Percentiles rank a stretch among this genome's conserved stretches.
phyloP scores from a whole-genome alignment of 2,113 vertebrate genomes.

The Apistogramma diplotaenia region DNA sequence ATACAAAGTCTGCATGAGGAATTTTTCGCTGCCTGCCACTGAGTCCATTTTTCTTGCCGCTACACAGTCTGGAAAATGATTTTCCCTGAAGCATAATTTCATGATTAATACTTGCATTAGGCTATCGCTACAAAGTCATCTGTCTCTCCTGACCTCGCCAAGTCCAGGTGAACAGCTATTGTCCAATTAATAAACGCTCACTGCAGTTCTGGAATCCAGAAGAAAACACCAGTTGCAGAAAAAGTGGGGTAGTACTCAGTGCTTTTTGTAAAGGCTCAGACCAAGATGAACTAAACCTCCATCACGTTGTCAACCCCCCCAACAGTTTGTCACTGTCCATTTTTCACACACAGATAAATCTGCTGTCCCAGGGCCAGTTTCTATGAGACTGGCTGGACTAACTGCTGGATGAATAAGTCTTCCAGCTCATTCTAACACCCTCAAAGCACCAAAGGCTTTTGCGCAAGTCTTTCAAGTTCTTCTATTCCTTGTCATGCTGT shows the following conservation, averaged over 20 bases:
- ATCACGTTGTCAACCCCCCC: not conserved
- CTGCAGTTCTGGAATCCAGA: not conserved
- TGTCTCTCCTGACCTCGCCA: not conserved
- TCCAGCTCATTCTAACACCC: not conserved
- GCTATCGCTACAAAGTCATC: not conserved
- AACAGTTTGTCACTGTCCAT: not conserved
- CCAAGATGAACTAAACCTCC: not conserved
- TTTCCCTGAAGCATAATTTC: not conserved
- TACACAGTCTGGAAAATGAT: not conserved
- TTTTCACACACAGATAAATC: not conserved
- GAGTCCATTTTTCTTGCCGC: not conserved
- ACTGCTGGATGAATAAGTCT: conserved; percentile 5
- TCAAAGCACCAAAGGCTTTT: not conserved
- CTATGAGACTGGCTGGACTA: not conserved
- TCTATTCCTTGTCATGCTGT: conserved; percentile 14
- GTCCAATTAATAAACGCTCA: not conserved
- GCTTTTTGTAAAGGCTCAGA: not conserved
- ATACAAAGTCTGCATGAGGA: not conserved
- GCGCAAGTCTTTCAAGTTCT: not conserved
- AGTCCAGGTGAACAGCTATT: not conserved
- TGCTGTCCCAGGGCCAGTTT: not conserved
- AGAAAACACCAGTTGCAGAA: not conserved
- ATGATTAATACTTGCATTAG: not conserved
- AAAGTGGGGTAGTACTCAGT: not conserved
- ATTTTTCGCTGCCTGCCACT: not conserved